A percentile compares a stretch with the other conserved stretches of the same genome.
These are phyloP conservation scores for Drosophila grimshawi DNA, from an alignment of 1,140 invertebrate genomes.

Conservation along the genomic window DNA sequence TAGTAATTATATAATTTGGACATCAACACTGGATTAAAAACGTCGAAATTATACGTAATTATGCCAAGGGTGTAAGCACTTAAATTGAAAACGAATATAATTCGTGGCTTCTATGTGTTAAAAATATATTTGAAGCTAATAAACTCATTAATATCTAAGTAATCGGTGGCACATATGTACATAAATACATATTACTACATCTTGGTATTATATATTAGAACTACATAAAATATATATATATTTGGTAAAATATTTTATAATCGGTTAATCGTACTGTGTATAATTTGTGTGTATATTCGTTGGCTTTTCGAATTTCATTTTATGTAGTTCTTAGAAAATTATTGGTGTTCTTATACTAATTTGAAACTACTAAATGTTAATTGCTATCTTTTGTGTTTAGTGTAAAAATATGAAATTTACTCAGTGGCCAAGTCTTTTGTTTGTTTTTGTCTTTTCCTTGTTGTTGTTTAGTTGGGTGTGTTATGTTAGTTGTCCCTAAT, in stretches of 20 bases:
- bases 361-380: slow-evolving; percentile 1
- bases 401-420: slow-evolving; percentile 61
- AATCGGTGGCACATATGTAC: slow-evolving; percentile 65
- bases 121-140: slow-evolving; percentile 38
- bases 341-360: slow-evolving; percentile 14
- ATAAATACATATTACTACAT: slow-evolving; percentile 54
- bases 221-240: slow-evolving; percentile 33
- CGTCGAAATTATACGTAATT: too few relatives aligned
- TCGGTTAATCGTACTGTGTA: slow-evolving; percentile 5
- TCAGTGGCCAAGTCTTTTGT: slow-evolving; percentile 65
- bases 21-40: too few relatives aligned
- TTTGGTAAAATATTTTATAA: slow-evolving; percentile 14
- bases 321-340: slow-evolving; percentile 1
- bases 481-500: slow-evolving; percentile 20
- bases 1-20: too few relatives aligned
- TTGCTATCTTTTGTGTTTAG: slow-evolving; percentile 42
- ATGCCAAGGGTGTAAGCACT: neutral
- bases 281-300: slow-evolving; percentile 41
- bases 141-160: slow-evolving; percentile 58
- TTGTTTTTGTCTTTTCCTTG: slow-evolving; percentile 53
- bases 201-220: slow-evolving; percentile 25
- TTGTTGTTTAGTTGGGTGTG: slow-evolving; percentile 17
- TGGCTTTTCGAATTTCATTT: slow-evolving; percentile 28
- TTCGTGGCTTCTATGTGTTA: slow-evolving; percentile 7
- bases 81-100: neutral